Evolutionary conservation across 1,140 invertebrate species (phyloP).

Genomic region (Aphidius ervi): DNA sequence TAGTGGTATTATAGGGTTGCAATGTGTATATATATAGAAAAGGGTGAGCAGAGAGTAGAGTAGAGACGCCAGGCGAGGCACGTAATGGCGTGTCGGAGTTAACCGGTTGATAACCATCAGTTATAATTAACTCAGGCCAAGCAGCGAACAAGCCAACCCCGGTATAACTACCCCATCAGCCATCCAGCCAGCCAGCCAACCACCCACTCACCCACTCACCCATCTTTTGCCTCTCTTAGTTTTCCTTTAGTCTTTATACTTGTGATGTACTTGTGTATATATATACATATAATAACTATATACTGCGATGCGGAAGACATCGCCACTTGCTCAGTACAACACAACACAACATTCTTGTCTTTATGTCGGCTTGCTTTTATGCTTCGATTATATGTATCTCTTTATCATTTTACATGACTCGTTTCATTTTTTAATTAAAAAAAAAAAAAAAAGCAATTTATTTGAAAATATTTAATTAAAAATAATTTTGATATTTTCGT

Average conservation of each 20-base stretch:
- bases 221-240: constrained; percentile 17
- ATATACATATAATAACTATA: no score
- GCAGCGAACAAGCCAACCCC: constrained; percentile 50
- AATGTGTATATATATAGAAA: constrained; percentile 12
- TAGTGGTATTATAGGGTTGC: constrained; percentile 6
- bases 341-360: no score
- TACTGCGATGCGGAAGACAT: no score
- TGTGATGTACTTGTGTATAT: no score
- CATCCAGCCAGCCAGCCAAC: constrained; percentile 20
- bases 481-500: no score
- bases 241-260: background rate
- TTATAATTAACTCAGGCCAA: constrained; percentile 55
- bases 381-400: no score
- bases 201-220: constrained; percentile 26
- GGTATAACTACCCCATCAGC: constrained; percentile 32
- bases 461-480: background rate
- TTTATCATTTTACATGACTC: no score
- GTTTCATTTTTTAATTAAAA: no score
- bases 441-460: background rate
- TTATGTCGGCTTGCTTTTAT: no score
- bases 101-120: constrained; percentile 55
- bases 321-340: no score
- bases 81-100: constrained; percentile 55
- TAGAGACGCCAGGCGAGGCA: constrained; percentile 46
- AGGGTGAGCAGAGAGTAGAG: constrained; percentile 22